phyloP scores from a whole-genome alignment of 2,113 vertebrate genomes.

The Phainopepla nitens region DNA sequence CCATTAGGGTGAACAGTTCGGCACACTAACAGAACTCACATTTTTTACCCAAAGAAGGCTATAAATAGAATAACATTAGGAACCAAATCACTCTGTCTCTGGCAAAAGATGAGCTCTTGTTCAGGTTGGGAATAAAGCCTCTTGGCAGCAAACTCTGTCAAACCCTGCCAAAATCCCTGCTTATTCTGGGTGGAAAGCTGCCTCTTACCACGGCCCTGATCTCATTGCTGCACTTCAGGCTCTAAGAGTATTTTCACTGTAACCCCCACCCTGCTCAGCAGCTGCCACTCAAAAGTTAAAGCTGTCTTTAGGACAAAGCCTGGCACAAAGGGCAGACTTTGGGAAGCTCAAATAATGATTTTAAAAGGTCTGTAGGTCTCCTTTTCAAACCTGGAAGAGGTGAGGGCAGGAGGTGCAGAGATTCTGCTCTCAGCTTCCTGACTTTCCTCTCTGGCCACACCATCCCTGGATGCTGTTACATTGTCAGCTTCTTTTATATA shows the following conservation, averaged over 20 bases:
- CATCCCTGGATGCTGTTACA: fast-evolving
- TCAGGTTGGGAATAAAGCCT: constrained; percentile 58
- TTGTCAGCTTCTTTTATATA: background rate
- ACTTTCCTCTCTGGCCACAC: background rate
- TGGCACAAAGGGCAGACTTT: background rate
- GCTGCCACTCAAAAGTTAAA: background rate
- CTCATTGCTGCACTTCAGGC: background rate
- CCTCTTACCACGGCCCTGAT: background rate
- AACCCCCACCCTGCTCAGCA: background rate
- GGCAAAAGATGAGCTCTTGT: constrained; percentile 47
- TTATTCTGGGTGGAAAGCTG: background rate
- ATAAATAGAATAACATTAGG: constrained; percentile 58
- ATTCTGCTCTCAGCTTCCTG: background rate
- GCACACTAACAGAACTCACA: constrained; percentile 1
- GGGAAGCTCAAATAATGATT: background rate
- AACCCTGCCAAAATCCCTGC: constrained; percentile 38
- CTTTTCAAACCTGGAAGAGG: background rate
- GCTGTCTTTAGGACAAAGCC: background rate
- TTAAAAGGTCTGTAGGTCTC: background rate
- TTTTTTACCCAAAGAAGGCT: constrained; percentile 73
- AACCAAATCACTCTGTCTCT: constrained; percentile 45
- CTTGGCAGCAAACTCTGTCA: constrained; percentile 54
- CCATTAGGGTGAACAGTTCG: background rate
- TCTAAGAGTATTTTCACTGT: background rate
- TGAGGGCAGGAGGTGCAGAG: background rate